These are phyloP conservation scores for Drosophila kurseongensis DNA, from an alignment of 1,140 invertebrate genomes.

Conservation along the genomic window DNA sequence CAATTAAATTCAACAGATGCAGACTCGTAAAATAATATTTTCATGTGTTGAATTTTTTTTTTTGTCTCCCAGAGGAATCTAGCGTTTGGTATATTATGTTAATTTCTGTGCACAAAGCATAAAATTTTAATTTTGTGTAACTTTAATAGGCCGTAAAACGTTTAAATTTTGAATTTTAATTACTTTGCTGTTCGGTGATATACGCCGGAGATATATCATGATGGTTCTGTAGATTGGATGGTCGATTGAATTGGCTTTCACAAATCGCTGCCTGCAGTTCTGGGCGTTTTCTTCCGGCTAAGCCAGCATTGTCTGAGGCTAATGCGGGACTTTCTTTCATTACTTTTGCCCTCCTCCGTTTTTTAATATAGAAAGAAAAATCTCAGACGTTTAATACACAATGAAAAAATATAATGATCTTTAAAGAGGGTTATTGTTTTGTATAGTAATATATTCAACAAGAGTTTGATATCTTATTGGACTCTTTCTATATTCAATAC, in stretches of 20 bases:
- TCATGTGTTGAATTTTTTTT: slow-evolving; percentile 17
- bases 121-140: slow-evolving; percentile 61
- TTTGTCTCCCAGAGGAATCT: not conserved
- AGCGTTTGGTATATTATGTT: slow-evolving; percentile 27
- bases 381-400: too few species aligned
- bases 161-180: slow-evolving; percentile 56
- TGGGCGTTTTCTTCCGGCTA: slow-evolving; percentile 21
- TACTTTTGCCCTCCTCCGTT: not conserved
- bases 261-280: slow-evolving; percentile 23
- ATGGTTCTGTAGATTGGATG: slow-evolving; percentile 21
- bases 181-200: slow-evolving; percentile 21
- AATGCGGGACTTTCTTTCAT: slow-evolving; percentile 36
- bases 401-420: too few species aligned
- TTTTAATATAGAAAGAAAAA: too few species aligned
- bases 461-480: too few species aligned
- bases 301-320: slow-evolving; percentile 30
- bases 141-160: slow-evolving; percentile 54
- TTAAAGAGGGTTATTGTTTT: too few species aligned
- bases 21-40: slow-evolving; percentile 38
- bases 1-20: slow-evolving; percentile 74
- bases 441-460: too few species aligned
- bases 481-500: too few species aligned
- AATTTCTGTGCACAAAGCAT: slow-evolving; percentile 27
- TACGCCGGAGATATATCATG: slow-evolving; percentile 8
- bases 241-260: slow-evolving; percentile 30